A percentile compares a stretch with the other conserved stretches of the same genome.
Conservation (phyloP, 2,888 invertebrate species). For the Syrphus vitripennis region DNA sequence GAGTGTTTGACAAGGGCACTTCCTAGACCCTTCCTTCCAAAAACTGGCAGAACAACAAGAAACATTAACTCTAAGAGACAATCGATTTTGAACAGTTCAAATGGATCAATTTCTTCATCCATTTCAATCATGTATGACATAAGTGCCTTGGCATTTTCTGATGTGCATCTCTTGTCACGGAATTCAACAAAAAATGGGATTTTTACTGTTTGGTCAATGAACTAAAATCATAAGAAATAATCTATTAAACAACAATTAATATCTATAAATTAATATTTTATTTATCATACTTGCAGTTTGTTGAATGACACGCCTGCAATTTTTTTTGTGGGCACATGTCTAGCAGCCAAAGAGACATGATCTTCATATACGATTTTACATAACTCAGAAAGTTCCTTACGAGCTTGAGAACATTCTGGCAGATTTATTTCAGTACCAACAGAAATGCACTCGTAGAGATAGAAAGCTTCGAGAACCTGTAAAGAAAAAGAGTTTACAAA, state of each 20-base stretch:
- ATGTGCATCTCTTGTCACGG: conserved; percentile 81
- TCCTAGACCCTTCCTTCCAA: conserved; percentile 83
- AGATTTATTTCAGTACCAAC: conserved; percentile 83
- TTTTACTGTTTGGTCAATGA: conserved; percentile 74
- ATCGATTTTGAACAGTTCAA: conserved; percentile 84
- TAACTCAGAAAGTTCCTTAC: conserved; percentile 84
- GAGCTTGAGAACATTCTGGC: conserved; percentile 82
- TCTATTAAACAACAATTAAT: neutral
- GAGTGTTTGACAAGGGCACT: conserved; percentile 82
- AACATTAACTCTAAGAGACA: conserved; percentile 88
- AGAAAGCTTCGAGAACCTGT: conserved; percentile 82
- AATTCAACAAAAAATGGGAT: conserved; percentile 77
- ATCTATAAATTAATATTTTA: neutral
- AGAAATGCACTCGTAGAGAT: conserved; percentile 84
- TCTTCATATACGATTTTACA: conserved; percentile 84
- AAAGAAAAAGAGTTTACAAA: conserved; percentile 79
- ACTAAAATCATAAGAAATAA: conserved; percentile 71
- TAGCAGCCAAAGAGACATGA: conserved; percentile 85
- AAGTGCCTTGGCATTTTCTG: conserved; percentile 83
- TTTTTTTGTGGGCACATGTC: conserved; percentile 82
- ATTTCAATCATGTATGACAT: conserved; percentile 86
- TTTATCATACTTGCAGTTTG: conserved; percentile 84
- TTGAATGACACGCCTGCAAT: conserved; percentile 86
- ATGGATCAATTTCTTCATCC: conserved; percentile 84
- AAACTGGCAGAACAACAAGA: conserved; percentile 83